A percentile compares a stretch with the other conserved stretches of the same genome.
phyloP scores from a whole-genome alignment of 2,797 vertebrate species.

The Myotis myotis region DNA sequence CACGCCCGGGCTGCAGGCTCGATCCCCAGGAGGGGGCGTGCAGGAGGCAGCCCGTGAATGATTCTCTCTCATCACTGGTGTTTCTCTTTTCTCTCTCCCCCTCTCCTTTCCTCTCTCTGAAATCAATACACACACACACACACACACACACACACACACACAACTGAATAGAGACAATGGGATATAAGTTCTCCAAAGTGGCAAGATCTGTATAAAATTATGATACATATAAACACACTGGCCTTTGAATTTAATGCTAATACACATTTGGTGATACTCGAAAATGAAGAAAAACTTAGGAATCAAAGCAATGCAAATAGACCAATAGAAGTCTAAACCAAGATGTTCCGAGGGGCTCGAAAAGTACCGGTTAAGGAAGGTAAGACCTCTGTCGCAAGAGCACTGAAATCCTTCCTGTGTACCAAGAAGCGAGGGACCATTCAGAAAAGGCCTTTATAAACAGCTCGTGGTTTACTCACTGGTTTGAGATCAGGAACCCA shows the following conservation, averaged over 20 bases:
- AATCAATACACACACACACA: too few relatives aligned
- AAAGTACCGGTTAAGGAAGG: background rate
- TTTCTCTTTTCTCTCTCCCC: too few relatives aligned
- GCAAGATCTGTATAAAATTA: background rate
- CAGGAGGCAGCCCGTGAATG: too few relatives aligned
- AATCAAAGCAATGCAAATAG: constrained; percentile 37
- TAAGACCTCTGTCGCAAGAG: background rate
- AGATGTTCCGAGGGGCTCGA: background rate
- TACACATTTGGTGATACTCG: background rate
- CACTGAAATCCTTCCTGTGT: background rate
- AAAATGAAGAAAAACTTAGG: background rate
- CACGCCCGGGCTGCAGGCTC: too few relatives aligned
- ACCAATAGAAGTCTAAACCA: background rate
- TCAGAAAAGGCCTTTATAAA: background rate
- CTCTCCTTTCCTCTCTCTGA: too few relatives aligned
- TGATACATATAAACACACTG: background rate
- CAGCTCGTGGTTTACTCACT: background rate
- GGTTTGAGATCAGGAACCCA: background rate
- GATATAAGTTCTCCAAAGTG: background rate
- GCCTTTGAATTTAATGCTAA: background rate
- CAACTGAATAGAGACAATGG: background rate
- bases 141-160: too few relatives aligned
- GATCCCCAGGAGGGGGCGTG: too few relatives aligned
- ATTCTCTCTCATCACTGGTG: too few relatives aligned
- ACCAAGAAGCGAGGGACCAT: background rate